phyloP scores from a whole-genome alignment of 2,113 vertebrate genomes.

The Cyprinus carpio region DNA sequence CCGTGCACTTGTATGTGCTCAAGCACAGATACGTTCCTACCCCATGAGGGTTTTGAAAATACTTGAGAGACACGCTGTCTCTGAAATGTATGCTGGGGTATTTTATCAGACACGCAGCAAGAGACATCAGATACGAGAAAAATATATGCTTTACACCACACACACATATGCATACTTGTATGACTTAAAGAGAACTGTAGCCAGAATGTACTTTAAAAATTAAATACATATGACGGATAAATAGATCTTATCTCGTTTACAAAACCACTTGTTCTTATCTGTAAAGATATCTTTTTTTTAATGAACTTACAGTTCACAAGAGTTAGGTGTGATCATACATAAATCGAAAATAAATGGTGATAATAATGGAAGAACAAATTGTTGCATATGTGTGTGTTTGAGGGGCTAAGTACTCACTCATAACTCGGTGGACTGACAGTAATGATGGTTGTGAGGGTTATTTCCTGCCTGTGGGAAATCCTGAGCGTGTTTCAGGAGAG shows the following conservation, averaged over 20 bases:
- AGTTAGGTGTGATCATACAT: neutral
- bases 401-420: conserved; percentile 80
- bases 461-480: conserved; percentile 79
- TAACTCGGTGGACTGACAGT: conserved; percentile 71
- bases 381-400: neutral
- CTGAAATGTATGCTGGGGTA: conserved; percentile 48
- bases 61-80: conserved; percentile 51
- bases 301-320: too few species aligned
- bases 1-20: conserved; percentile 6
- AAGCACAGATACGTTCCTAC: conserved; percentile 23
- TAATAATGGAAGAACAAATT: too few species aligned
- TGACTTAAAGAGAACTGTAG: neutral
- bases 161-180: neutral
- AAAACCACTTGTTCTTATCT: too few species aligned
- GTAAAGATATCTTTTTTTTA: too few species aligned
- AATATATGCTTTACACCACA: neutral
- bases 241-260: too few species aligned
- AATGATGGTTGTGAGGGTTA: conserved; percentile 84
- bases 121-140: conserved; percentile 16
- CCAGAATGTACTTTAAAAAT: neutral
- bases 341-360: neutral
- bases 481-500: conserved; percentile 69
- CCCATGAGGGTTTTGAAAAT: conserved; percentile 33
- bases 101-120: conserved; percentile 32
- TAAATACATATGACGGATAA: too few species aligned